phyloP scores from a whole-genome alignment of 2,888 invertebrate genomes.

The Alitta virens region DNA sequence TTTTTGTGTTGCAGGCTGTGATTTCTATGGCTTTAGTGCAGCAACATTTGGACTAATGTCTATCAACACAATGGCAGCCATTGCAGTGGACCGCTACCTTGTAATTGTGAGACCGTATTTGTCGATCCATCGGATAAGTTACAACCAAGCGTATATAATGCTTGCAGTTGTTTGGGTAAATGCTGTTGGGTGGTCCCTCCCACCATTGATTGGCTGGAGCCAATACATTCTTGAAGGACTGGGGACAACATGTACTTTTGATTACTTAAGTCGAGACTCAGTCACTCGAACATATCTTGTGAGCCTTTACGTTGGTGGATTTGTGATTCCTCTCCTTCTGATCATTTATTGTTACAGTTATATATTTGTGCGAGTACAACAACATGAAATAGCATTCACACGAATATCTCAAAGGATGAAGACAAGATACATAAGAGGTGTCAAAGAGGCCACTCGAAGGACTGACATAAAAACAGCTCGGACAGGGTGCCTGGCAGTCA shows the following conservation, averaged over 20 bases:
- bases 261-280: conserved; percentile 2
- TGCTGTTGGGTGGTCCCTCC: conserved; percentile 12
- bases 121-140: background rate
- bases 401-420: background rate
- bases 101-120: conserved; percentile 10
- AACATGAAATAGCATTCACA: background rate
- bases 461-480: conserved; percentile 4
- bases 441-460: background rate
- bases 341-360: conserved; percentile 15
- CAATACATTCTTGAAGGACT: conserved; percentile 16
- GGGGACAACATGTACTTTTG: conserved; percentile 22
- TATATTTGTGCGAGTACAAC: background rate
- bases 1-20: conserved; percentile 13
- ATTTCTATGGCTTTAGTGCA: conserved; percentile 13
- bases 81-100: conserved; percentile 18
- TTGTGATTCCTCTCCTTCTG: conserved; percentile 8
- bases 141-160: background rate
- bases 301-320: conserved; percentile 10
- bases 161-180: conserved; percentile 14
- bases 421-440: background rate
- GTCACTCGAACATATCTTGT: background rate
- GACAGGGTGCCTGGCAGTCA: background rate
- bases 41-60: conserved; percentile 17
- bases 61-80: conserved; percentile 21
- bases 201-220: conserved; percentile 19